Conservation (phyloP, 2,113 vertebrate species). For the Indri indri region DNA sequence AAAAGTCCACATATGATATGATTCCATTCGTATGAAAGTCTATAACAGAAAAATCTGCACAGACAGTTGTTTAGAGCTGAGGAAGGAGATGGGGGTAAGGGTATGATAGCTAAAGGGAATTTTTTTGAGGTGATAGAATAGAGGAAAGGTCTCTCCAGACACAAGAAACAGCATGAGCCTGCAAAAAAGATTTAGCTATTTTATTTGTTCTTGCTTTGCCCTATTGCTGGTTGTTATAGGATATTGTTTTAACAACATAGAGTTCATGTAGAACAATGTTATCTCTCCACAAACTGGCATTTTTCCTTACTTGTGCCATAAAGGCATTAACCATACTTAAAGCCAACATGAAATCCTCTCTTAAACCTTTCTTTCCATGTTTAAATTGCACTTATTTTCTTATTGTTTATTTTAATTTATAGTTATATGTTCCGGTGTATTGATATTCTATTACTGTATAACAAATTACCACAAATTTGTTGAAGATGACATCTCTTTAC, state of each 20-base stretch:
- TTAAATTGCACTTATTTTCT: neutral
- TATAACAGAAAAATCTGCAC: neutral
- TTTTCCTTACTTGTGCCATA: neutral
- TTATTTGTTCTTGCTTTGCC: neutral
- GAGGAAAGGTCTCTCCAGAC: neutral
- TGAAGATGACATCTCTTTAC: neutral
- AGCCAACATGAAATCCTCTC: neutral
- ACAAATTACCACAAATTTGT: neutral
- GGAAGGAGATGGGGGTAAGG: too few relatives aligned
- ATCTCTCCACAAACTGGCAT: neutral
- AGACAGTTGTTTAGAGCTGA: neutral
- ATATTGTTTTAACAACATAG: neutral
- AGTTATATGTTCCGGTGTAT: neutral
- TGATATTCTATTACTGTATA: neutral
- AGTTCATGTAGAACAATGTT: neutral
- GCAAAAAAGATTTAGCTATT: neutral
- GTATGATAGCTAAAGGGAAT: neutral
- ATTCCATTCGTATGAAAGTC: neutral
- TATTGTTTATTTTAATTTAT: neutral
- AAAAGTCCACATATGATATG: neutral
- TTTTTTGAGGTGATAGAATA: neutral
- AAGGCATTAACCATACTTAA: neutral
- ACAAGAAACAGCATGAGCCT: neutral
- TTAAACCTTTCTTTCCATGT: neutral
- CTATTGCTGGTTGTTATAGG: neutral